Conservation (phyloP, 2,113 vertebrate species). For the Callipepla squamata region DNA sequence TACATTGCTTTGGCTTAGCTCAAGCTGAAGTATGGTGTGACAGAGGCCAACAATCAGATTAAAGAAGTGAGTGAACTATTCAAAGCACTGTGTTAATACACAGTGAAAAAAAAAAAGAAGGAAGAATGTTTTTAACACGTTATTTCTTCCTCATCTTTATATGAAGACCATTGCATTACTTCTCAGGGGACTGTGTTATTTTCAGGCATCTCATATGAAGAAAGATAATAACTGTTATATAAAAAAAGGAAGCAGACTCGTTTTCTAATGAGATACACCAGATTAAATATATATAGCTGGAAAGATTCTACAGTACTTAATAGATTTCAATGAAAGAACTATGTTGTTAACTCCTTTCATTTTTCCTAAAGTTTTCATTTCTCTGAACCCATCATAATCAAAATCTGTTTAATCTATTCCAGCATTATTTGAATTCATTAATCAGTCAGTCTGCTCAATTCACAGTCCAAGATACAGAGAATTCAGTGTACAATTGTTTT, state of each 20-base stretch:
- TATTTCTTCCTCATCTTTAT: background rate
- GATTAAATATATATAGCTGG: background rate
- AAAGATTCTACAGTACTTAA: background rate
- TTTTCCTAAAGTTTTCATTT: background rate
- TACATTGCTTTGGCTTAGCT: background rate
- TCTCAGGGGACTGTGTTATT: background rate
- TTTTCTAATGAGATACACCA: background rate
- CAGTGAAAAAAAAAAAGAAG: background rate
- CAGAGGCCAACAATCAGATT: background rate
- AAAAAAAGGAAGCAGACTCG: background rate
- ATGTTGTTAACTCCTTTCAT: background rate
- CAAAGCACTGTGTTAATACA: background rate
- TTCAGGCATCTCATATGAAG: background rate
- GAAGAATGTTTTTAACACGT: background rate
- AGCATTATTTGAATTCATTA: background rate
- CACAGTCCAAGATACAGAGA: background rate
- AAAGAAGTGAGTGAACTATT: background rate
- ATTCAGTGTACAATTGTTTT: slow-evolving; percentile 19
- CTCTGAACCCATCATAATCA: background rate
- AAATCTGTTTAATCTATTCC: background rate
- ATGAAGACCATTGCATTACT: background rate
- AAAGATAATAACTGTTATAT: background rate
- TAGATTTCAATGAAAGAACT: background rate
- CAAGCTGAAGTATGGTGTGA: background rate
- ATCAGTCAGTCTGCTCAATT: background rate